Evolutionary conservation across 2,113 vertebrate species (phyloP).

Genomic region (Meles meles): DNA sequence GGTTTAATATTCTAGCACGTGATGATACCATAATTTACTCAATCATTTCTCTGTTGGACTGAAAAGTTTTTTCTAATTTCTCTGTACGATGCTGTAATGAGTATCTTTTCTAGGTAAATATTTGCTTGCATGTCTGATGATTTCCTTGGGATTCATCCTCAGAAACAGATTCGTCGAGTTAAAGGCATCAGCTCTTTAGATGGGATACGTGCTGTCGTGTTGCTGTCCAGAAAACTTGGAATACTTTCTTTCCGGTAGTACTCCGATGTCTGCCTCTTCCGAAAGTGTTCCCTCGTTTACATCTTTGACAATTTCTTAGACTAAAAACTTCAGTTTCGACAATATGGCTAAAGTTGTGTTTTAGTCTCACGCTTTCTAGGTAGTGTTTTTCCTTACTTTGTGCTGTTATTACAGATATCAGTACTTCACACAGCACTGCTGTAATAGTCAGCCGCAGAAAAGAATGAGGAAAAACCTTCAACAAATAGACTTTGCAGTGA

Average conservation of each 20-base stretch:
- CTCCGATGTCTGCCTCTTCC: not conserved
- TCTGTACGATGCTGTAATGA: not conserved
- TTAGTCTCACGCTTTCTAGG: not conserved
- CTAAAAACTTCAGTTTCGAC: not conserved
- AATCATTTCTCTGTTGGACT: conserved; percentile 1
- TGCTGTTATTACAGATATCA: not conserved
- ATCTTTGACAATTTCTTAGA: not conserved
- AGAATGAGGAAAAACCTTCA: not conserved
- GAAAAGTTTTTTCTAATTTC: not conserved
- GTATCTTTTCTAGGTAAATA: not conserved
- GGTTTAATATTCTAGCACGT: not conserved
- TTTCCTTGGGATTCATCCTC: not conserved
- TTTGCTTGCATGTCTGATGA: not conserved
- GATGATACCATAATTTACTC: not conserved
- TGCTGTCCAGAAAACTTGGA: not conserved
- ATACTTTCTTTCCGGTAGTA: not conserved
- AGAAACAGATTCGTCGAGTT: not conserved
- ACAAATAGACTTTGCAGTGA: not conserved
- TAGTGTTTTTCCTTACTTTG: not conserved
- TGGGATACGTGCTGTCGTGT: too few relatives aligned
- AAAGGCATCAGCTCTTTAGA: not conserved
- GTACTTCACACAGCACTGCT: not conserved
- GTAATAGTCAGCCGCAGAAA: not conserved
- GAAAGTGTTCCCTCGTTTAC: not conserved
- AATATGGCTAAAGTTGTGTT: not conserved